phyloP scores from a whole-genome alignment of 2,888 invertebrate genomes.

The Anticlea derivata region DNA sequence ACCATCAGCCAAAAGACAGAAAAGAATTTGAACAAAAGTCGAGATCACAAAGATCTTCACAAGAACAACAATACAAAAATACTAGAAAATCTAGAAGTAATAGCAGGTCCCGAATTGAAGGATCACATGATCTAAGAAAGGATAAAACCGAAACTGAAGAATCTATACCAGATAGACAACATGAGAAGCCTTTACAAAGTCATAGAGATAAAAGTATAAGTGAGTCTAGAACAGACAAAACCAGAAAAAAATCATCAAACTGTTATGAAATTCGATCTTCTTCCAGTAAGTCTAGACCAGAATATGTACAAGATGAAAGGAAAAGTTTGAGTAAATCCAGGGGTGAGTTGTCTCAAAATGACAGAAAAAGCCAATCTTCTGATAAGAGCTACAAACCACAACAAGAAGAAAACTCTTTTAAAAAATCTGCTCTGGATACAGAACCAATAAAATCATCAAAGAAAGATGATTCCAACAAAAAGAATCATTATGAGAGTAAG shows the following conservation, averaged over 20 bases:
- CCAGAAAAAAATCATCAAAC: constrained; percentile 36
- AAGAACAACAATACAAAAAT: neutral
- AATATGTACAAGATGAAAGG: constrained; percentile 11
- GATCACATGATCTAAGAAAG: neutral
- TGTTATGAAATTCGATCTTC: constrained; percentile 11
- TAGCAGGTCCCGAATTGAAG: constrained; percentile 25
- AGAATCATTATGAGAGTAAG: constrained; percentile 25
- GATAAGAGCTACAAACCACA: constrained; percentile 12
- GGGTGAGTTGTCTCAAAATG: constrained; percentile 22
- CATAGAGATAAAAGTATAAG: constrained; percentile 1
- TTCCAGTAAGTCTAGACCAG: constrained; percentile 5
- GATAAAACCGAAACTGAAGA: constrained; percentile 4
- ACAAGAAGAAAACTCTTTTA: constrained; percentile 8
- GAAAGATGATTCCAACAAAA: constrained; percentile 28
- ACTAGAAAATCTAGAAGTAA: neutral
- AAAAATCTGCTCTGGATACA: neutral
- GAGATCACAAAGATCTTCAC: too few species aligned
- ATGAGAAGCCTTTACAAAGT: neutral
- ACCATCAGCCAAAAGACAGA: neutral
- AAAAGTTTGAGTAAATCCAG: constrained; percentile 19
- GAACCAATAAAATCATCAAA: constrained; percentile 4
- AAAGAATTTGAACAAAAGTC: neutral
- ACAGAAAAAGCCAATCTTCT: constrained; percentile 26
- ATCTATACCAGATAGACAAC: neutral
- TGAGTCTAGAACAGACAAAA: constrained; percentile 60